phyloP scores from a whole-genome alignment of 2,888 invertebrate species.

The Papilio gigon region DNA sequence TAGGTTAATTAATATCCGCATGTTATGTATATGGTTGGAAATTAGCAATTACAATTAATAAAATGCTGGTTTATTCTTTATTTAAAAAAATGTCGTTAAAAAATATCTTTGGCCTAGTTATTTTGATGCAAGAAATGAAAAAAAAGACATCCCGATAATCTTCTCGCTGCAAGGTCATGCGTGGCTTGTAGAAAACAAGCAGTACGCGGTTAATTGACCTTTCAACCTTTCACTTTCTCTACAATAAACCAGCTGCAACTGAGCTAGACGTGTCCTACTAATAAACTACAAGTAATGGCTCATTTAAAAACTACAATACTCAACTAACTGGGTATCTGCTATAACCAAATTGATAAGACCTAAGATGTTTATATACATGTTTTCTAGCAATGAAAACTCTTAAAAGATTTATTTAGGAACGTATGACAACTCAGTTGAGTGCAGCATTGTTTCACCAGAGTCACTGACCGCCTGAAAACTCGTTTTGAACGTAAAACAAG shows the following conservation, averaged over 20 bases:
- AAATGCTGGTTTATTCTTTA: no score
- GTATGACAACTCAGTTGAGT: conserved; percentile 6
- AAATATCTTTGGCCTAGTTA: neutral
- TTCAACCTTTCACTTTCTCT: conserved; percentile 36
- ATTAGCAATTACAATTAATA: no score
- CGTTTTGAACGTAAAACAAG: conserved; percentile 24
- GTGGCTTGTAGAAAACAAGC: neutral
- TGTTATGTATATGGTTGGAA: no score
- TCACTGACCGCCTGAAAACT: conserved; percentile 29
- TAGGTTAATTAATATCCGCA: no score
- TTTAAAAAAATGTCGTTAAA: neutral
- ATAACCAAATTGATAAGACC: no score
- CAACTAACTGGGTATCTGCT: no score
- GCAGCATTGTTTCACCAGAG: conserved; percentile 14
- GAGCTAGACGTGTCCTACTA: neutral
- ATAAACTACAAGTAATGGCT: neutral
- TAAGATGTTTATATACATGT: neutral
- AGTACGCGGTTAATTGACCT: conserved; percentile 16
- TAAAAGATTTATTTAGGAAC: neutral
- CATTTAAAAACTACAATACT: neutral
- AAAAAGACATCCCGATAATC: neutral
- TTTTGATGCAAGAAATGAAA: neutral
- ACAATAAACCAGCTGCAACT: neutral
- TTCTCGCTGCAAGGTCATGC: conserved; percentile 1
- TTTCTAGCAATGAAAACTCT: neutral